Base-by-base conservation (phyloP, 2,888 invertebrate genomes). In the Portevinia maculata region DNA sequence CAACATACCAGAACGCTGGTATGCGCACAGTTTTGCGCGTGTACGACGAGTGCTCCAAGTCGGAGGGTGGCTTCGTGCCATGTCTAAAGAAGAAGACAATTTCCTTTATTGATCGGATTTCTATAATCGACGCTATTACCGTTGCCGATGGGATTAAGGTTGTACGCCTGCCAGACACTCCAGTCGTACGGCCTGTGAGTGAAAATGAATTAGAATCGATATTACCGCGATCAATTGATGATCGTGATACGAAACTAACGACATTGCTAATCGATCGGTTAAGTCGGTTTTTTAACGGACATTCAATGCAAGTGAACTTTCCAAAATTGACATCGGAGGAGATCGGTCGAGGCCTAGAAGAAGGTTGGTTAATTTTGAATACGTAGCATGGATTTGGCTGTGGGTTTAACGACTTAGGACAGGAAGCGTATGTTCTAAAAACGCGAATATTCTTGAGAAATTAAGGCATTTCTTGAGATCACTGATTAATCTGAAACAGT, bases 81-180 rank as follows among this genome's bases (percentile, higher is more conserved):
- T 96, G 96, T 88, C 91, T 96, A 59, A 96, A 96, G 91, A 95
- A 95, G 90, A 96, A 96, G 88, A 96, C 96, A 0, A 94, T 96
- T 71, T 91, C 95, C 1, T 96, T 96, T 88, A 93, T 96, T 85
- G 96, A 96, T 87, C 92, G 96, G 55, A 92, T 96, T 24, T 93
- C 94, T 0, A 92, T 94, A 76, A 94, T 96, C 91, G 94, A 95
- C 21, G 92, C 93, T 17, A 93, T 92, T 85, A 90, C 92, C 15
- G 89, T 94, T 74, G 91, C 92, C 11, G 94, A 95, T 84, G 95
- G 95, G 52, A 91, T 96, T 3, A 93, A 94, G 86, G 92, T 95
- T 15, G 92, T 95, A 13, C 93, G 93, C 84, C 91, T 92, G 0
- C 91, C 91, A 0, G 91, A 92, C 74, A 87, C 86, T 37, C 91